Conservation (phyloP, 2,113 vertebrate genomes). For the Conger conger region DNA sequence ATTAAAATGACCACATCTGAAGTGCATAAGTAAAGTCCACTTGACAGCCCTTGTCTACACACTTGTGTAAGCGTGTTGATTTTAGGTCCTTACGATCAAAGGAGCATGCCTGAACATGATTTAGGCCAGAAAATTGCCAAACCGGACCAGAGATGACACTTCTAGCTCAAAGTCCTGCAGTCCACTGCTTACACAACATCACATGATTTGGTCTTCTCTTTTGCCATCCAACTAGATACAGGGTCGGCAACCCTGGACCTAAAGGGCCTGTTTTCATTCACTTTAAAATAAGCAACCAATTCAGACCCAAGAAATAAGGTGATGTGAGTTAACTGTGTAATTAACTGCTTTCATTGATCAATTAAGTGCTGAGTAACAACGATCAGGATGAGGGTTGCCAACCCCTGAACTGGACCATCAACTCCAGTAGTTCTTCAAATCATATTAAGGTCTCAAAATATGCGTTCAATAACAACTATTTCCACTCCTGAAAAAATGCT, state of each 20-base stretch:
- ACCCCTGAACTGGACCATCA: too few species aligned
- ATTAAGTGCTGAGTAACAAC: too few species aligned
- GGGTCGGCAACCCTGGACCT: too few species aligned
- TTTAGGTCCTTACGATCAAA: background rate
- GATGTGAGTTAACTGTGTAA: too few species aligned
- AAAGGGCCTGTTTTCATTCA: too few species aligned
- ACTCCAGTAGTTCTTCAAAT: background rate
- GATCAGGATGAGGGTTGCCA: too few species aligned
- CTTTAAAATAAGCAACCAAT: too few species aligned
- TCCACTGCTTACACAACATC: background rate
- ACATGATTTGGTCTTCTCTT: background rate
- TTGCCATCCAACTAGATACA: too few species aligned
- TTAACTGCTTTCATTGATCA: too few species aligned
- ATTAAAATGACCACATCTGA: background rate
- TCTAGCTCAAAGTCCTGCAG: background rate
- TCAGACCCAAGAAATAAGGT: too few species aligned
- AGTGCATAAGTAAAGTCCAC: background rate
- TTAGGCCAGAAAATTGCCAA: background rate
- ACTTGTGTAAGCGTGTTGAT: background rate
- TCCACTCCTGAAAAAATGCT: background rate
- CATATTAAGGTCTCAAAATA: background rate
- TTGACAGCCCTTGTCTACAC: background rate
- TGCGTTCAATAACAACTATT: background rate
- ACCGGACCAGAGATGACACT: background rate
- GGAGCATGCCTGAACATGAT: background rate